Evolutionary conservation across 2,113 vertebrate species (phyloP).

Genomic region (Cardinalis cardinalis): DNA sequence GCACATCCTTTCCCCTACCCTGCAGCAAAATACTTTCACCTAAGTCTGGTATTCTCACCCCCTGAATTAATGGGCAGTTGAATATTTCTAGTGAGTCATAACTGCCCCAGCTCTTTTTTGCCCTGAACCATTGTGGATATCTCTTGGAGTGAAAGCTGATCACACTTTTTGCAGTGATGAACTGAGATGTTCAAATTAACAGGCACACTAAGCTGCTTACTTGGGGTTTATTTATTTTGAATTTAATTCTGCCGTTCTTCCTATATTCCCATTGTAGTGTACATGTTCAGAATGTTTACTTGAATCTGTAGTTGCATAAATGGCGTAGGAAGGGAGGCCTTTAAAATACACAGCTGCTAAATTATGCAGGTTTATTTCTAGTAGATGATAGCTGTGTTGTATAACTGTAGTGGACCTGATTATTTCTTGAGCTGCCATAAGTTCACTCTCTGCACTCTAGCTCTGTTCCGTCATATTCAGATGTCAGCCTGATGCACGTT

Average conservation of each 20-base stretch:
- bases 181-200: fast-evolving
- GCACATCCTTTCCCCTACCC: not conserved
- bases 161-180: not conserved
- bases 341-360: not conserved
- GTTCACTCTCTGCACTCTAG: not conserved
- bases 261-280: not conserved
- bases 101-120: not conserved
- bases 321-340: not conserved
- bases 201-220: not conserved
- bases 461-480: not conserved
- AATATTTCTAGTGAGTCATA: not conserved
- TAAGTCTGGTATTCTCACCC: not conserved
- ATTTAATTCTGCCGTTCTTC: not conserved
- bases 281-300: not conserved
- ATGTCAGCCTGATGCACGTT: not conserved
- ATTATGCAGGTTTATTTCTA: not conserved
- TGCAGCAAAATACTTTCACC: not conserved
- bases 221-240: not conserved
- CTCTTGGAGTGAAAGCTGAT: not conserved
- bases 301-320: not conserved
- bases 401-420: not conserved
- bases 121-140: not conserved
- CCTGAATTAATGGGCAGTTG: not conserved
- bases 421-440: not conserved
- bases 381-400: not conserved